Evolutionary conservation across 2,888 invertebrate genomes (phyloP), one percentile per base, ranked within the genome.

Genomic region (Gari tellinella): DNA sequence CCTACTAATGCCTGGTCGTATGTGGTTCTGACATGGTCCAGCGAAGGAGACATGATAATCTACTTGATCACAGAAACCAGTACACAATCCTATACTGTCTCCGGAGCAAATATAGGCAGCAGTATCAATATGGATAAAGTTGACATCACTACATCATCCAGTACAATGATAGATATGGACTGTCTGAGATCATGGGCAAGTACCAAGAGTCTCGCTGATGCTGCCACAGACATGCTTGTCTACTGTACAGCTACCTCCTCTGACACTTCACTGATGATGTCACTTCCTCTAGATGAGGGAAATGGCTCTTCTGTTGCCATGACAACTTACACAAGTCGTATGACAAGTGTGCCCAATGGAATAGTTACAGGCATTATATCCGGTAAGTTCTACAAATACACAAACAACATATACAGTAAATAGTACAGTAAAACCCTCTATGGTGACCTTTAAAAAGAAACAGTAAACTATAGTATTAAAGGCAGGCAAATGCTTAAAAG

Each of bases 211-310:
- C 52, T 78, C 2, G 57, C 68, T 8, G 69, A 73, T 4, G 66
- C 81, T 1, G 58, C 66, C 0, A 31, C 55, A 19, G 80, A 82
- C 38, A 72, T 77, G 66, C 46, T 74, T 25, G 43, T 31, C 2
- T 85, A 83, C 55, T 56, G 62, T 17, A 43, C 25, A 5, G 48
- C 49, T 15, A 25, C 63, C n/a, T 41, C 26, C 14, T 49, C 66
- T 8, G 68, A 51, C 7, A 62, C 63, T 19, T 67, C 62, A n/a
- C 60, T 83, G 31, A 14, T 82, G 26, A 40, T 82, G n/a, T 23
- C 55, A 12, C 49, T 75, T 15, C 48, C 69, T 8, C 75, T 85
- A 40, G 86, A 86, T 65, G 86, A 86, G 65, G 86, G 85, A 2
- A 57, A 48, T 10, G 84, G 85, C 17, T 17, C 60, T 1, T 60